Evolutionary conservation across 1,140 invertebrate species (phyloP), one percentile per base, ranked within the genome.

Genomic region (Uloborus diversus): DNA sequence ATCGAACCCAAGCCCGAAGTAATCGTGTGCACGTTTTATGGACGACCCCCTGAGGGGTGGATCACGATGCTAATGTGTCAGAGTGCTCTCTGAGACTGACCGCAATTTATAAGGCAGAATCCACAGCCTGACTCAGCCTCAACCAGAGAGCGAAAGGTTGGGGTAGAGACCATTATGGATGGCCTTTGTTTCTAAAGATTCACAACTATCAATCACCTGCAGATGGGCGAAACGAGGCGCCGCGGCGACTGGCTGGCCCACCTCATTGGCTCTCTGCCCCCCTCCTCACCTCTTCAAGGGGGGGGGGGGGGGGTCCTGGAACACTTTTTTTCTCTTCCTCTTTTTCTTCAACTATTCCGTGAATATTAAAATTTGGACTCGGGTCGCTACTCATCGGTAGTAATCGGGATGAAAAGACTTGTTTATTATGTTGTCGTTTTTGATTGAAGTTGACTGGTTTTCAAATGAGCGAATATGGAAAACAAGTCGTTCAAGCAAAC

Each of bases 121-220:
- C 73, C 62, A 66, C 73, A 78, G 61, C 49, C 73, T 78, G 73
- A 78, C 47, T 78, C 73, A 78, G 73, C 73, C 62, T 64, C 25
- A 56, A 51, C 73, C 73, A n/a, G 28, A 64, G 57, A 69, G 57
- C 47, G 57, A 64, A n/a, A 57, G 61, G 73, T 66, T 78, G 73
- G 73, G 32, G n/a, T n/a, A 37, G 49, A 61, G 57, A 66, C 61
- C 62, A 78, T 78, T 78, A 78, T 78, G 62, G 73, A 78, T 78
- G 62, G 73, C 73, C 73, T 78, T 78, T 78, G 73, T 78, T n/a
- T 78, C 73, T 78, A 78, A 78, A 78, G 73, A 78, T 78, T 78
- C 73, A 65, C 73, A 78, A 78, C 73, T 78, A 78, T 78, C 73
- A 78, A 78, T 78, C 73, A 78, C 73, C 61, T 56, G 62, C n/a